Evolutionary conservation across 2,113 vertebrate genomes (phyloP), one percentile per base, ranked within the genome.

Genomic region (Coryphaenoides rupestris): DNA sequence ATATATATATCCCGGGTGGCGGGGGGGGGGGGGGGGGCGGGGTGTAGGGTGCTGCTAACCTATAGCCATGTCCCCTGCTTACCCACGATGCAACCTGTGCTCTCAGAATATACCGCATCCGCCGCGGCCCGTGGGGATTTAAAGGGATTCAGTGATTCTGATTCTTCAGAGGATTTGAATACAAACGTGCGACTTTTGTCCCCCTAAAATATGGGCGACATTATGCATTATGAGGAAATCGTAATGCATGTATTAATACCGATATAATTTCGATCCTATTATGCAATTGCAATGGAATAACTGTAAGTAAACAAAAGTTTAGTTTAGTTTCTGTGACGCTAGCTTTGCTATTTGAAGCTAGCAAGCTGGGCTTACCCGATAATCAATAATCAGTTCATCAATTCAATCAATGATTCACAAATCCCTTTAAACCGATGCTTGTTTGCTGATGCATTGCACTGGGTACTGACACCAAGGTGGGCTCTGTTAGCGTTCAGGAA

Each of bases 391-490:
- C n/a, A n/a, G n/a, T n/a, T n/a, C 33, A 40, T 40, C 33, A 40
- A 12, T 40, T 40, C 33, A 40, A 12, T 12, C 33, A 50, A 50
- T 6, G n/a, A 50, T 50, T 16, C n/a, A n/a, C 16, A 13, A 79
- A 82, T 76, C 33, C 76, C 75, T 83, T 77, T 71, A 83, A 80
- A 70, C 65, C 26, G 0, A 33, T 55, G 60, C 59, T 76, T 58
- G 13, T 5, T 40, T 68, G 52, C 66, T 56, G 56, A 26, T 66
- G 66, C 26, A 62, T 73, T 71, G 62, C 76, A 56, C 54, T 26
- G 21, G 62, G 40, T 64, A 60, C 56, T 63, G 40, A 45, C 16
- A 1, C 60, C 57, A 59, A 40, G 61, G 33, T n/a, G n/a, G 16
- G 9, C 13, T 50, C 47, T 3, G 15, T 50, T 17, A 80, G 79